Conservation (phyloP, 35 echinoderm and acorn worm genomes). For the Heliocidaris tuberculata region DNA sequence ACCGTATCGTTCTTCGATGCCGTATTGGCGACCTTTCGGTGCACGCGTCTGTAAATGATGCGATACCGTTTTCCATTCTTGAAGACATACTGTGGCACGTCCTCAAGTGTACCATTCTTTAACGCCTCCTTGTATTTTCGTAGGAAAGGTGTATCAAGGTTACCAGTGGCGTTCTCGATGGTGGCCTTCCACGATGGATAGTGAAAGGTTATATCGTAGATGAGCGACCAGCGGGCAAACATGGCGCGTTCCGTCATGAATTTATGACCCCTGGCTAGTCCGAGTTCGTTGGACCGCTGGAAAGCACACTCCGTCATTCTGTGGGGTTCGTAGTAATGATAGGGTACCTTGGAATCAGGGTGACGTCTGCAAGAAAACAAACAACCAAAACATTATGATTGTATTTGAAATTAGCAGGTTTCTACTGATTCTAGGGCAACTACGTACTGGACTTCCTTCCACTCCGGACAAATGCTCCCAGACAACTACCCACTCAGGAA, state of each 20-base stretch:
- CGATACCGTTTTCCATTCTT: background rate
- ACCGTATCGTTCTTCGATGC: background rate
- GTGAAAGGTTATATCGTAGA: conserved; percentile 61
- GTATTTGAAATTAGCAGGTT: no score
- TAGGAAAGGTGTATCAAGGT: conserved; percentile 70
- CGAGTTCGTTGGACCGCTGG: conserved; percentile 56
- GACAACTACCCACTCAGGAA: no score
- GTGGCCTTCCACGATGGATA: conserved; percentile 67
- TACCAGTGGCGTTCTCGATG: conserved; percentile 42
- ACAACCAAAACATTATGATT: no score
- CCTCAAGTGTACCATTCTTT: conserved; percentile 25
- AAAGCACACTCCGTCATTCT: conserved; percentile 67
- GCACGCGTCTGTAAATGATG: background rate
- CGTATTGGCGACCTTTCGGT: background rate
- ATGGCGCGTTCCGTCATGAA: conserved; percentile 83
- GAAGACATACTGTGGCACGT: background rate
- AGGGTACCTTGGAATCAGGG: conserved; percentile 67
- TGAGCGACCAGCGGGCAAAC: conserved; percentile 66
- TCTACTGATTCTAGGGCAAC: no score
- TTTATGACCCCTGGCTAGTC: conserved; percentile 57
- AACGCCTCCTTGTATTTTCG: conserved; percentile 64
- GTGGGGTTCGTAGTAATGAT: conserved; percentile 77
- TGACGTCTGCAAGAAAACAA: conserved; percentile 17
- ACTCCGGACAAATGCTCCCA: no score
- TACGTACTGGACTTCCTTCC: no score